Percentiles rank a stretch among this genome's conserved stretches.
phyloP scores from a whole-genome alignment of 2,113 vertebrate genomes.

The Acanthisitta chloris region DNA sequence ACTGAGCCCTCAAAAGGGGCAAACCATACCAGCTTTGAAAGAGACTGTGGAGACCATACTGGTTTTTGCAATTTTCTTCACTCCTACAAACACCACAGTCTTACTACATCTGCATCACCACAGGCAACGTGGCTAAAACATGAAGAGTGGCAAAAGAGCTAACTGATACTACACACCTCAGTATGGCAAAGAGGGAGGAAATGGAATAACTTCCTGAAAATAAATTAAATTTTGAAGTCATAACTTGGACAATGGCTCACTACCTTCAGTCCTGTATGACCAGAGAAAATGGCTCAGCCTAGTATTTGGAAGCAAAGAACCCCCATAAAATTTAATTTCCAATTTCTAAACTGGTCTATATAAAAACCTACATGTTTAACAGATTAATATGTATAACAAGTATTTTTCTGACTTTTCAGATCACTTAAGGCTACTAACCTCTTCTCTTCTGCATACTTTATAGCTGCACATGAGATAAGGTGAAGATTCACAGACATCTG shows the following conservation, averaged over 20 bases:
- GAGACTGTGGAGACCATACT: accelerated
- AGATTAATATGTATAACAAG: neutral
- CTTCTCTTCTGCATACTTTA: neutral
- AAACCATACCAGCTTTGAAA: neutral
- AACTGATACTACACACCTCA: neutral
- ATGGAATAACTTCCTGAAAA: neutral
- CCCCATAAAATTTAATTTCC: neutral
- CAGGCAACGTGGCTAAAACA: neutral
- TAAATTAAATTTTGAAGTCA: neutral
- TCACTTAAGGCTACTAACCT: neutral
- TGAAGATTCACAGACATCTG: neutral
- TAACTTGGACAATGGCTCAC: neutral
- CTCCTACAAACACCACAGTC: neutral
- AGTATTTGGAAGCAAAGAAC: neutral
- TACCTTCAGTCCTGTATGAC: neutral
- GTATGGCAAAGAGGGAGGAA: neutral
- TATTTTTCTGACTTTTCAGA: neutral
- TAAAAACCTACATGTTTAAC: neutral
- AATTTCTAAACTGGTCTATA: neutral
- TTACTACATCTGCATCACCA: neutral
- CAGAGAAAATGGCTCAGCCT: neutral
- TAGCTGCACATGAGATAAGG: neutral
- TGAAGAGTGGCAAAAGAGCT: neutral
- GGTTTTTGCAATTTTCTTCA: neutral
- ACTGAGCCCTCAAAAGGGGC: neutral